These are phyloP conservation scores for Brachionichthys hirsutus DNA, from an alignment of 2,113 vertebrate species.

Conservation along the genomic window DNA sequence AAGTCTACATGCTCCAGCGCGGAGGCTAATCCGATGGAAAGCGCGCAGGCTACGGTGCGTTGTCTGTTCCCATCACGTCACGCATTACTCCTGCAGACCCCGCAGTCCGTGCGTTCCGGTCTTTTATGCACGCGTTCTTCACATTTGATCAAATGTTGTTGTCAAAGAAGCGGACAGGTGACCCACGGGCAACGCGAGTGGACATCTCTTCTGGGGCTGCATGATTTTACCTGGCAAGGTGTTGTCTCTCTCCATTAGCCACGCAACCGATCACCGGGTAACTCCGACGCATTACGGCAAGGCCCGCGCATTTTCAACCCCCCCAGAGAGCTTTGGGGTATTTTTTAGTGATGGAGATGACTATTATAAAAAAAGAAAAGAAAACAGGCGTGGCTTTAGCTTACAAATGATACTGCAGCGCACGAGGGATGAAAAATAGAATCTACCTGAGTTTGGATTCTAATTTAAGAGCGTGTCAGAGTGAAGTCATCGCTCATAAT, in stretches of 20 bases:
- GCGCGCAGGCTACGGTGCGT: conserved; percentile 35
- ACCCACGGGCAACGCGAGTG: conserved; percentile 42
- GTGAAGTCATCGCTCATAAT: conserved; percentile 27
- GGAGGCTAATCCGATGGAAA: conserved; percentile 41
- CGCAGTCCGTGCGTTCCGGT: conserved; percentile 38
- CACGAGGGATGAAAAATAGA: conserved; percentile 1
- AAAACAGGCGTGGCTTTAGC: conserved; percentile 21
- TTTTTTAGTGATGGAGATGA: conserved; percentile 26
- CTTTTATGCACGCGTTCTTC: conserved; percentile 49
- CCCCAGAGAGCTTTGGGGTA: conserved; percentile 57
- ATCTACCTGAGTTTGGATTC: conserved; percentile 6
- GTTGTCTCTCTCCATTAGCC: conserved; percentile 63
- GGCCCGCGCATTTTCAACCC: conserved; percentile 29
- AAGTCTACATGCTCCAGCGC: conserved; percentile 12
- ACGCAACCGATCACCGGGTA: conserved; percentile 57
- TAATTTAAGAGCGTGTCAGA: conserved; percentile 33
- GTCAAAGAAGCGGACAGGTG: conserved; percentile 60
- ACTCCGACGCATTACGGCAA: conserved; percentile 55
- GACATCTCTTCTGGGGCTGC: conserved; percentile 33
- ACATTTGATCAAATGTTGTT: conserved; percentile 63
- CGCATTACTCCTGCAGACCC: conserved; percentile 52
- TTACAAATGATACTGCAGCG: conserved; percentile 6
- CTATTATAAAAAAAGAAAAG: conserved; percentile 37
- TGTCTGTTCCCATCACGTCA: conserved; percentile 61
- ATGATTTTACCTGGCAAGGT: conserved; percentile 60